Conservation (phyloP, 2,888 invertebrate species). For the Cheilosia vulpina region DNA sequence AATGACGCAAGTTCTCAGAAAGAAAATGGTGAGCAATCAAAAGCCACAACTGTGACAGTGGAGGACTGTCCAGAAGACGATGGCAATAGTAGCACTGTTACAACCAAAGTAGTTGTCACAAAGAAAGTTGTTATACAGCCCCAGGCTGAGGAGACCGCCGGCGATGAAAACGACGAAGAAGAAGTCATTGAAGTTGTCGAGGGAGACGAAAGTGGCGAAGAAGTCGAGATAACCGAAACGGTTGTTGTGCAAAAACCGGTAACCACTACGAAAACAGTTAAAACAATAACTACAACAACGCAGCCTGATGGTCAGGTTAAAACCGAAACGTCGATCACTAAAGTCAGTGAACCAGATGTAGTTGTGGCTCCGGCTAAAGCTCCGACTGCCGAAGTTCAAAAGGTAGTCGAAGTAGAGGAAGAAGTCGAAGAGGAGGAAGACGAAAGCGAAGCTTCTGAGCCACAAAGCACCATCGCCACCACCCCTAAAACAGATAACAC, state of each 20-base stretch:
- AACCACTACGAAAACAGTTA: conserved; percentile 30
- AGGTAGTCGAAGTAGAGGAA: conserved; percentile 14
- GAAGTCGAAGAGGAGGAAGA: conserved; percentile 36
- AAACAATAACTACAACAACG: conserved; percentile 41
- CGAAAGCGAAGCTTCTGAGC: conserved; percentile 19
- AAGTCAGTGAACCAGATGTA: not conserved
- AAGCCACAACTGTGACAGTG: conserved; percentile 27
- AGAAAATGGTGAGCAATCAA: conserved; percentile 31
- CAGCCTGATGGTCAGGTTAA: conserved; percentile 25
- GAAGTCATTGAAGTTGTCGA: conserved; percentile 53
- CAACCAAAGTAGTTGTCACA: conserved; percentile 17
- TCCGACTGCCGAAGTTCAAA: not conserved
- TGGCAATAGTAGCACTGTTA: conserved; percentile 6
- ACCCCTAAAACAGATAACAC: conserved; percentile 43
- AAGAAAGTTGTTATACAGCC: conserved; percentile 29
- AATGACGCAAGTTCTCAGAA: conserved; percentile 17
- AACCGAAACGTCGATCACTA: conserved; percentile 35
- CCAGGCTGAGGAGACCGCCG: not conserved
- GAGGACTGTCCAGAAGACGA: conserved; percentile 52
- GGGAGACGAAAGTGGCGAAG: conserved; percentile 54
- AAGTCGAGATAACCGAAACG: conserved; percentile 51
- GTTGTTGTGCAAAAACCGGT: conserved; percentile 27
- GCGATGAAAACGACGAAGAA: conserved; percentile 26
- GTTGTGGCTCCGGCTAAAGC: not conserved
- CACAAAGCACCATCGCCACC: not conserved